Conservation (phyloP, 2,888 invertebrate genomes). For the Creontiades dilutus region DNA sequence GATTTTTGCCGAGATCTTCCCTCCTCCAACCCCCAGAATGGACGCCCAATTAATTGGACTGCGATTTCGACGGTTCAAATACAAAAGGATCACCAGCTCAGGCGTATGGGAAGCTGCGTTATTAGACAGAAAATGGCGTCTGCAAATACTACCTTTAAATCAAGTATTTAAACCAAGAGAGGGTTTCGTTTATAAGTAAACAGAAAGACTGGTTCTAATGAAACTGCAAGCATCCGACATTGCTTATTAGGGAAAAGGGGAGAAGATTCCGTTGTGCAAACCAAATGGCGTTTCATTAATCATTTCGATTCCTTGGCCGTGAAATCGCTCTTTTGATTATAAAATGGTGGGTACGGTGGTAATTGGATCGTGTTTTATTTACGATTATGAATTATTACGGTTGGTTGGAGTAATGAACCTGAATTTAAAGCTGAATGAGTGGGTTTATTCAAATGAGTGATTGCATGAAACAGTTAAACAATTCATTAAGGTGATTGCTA, state of each 20-base stretch:
- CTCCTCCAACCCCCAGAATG: background rate
- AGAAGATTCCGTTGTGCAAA: background rate
- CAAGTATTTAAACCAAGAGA: background rate
- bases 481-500: too few species aligned
- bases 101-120: constrained; percentile 4
- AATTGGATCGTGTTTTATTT: background rate
- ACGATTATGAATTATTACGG: constrained; percentile 5
- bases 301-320: constrained; percentile 36
- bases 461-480: background rate
- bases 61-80: constrained; percentile 9
- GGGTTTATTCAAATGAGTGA: background rate
- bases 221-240: constrained; percentile 24
- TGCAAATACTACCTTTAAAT: constrained; percentile 28
- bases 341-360: background rate
- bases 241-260: constrained; percentile 5
- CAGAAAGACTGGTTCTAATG: constrained; percentile 8
- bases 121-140: background rate
- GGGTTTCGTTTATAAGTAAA: constrained; percentile 15
- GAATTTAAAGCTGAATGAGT: background rate
- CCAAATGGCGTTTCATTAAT: constrained; percentile 27
- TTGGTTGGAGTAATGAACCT: background rate
- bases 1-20: background rate
- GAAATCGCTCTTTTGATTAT: constrained; percentile 14
- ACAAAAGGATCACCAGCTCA: background rate
- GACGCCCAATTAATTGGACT: background rate